phyloP scores from a whole-genome alignment of 2,797 vertebrate genomes.

The Bufotes viridis region DNA sequence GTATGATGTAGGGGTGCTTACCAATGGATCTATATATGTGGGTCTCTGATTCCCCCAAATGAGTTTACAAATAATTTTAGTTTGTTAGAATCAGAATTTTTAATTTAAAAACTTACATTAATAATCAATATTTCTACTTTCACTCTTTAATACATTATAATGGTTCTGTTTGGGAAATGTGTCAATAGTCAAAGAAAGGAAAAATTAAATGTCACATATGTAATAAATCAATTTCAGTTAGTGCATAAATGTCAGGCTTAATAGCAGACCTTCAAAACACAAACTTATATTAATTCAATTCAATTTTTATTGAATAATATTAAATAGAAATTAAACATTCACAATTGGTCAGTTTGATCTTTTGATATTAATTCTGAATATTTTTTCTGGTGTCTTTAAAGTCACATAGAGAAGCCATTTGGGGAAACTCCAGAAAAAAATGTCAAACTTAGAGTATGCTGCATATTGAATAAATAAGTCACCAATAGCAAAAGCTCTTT shows the following conservation, averaged over 20 bases:
- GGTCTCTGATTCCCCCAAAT: no score
- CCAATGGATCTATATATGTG: no score
- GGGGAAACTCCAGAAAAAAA: no score
- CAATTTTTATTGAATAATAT: constrained; percentile 9
- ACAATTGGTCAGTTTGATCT: neutral
- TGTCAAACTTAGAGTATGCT: no score
- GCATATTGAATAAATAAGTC: no score
- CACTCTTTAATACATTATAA: neutral
- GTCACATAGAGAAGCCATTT: no score
- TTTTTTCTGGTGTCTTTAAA: no score
- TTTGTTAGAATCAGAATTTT: neutral
- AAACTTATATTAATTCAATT: constrained; percentile 4
- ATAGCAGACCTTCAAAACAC: neutral
- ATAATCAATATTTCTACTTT: neutral
- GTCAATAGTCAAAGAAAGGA: neutral
- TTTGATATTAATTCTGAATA: neutral
- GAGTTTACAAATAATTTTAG: no score
- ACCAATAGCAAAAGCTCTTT: no score
- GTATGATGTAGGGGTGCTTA: no score
- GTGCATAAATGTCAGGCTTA: constrained; percentile 1
- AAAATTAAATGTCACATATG: constrained; percentile 16
- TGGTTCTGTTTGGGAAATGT: neutral
- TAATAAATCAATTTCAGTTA: constrained; percentile 13
- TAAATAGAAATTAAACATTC: neutral
- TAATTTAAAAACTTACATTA: neutral